Base-by-base conservation (phyloP, 2,113 vertebrate genomes). In the Oncorhynchus keta region DNA sequence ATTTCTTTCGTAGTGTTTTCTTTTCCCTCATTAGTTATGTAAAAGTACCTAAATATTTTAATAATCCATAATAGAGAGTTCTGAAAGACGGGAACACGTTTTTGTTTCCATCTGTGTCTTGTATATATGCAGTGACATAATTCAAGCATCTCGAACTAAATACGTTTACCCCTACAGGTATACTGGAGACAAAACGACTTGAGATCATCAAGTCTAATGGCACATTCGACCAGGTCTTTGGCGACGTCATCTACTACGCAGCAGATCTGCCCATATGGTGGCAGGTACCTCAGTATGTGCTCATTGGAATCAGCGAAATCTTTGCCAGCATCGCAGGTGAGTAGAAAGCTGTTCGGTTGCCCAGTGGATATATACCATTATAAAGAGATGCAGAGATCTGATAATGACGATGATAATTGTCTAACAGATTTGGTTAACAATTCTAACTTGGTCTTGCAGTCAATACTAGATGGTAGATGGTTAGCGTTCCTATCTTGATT, bases 271-370 rank as follows among this genome's bases (percentile, higher is more conserved):
- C 96, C 4, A 93, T 99, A 78, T 99, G 97, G 97, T 99, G 97
- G 97, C 98, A 99, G 90, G 81, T 99, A 8, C 98, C 98, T n/a
- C 98, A 99, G 1, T 99, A 99, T 2, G 92, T 99, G 86, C 95
- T 99, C 66, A 99, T 99, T 32, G 98, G 97, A 70, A 90, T 99
- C 92, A 99, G 98, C 45, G 98, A 99, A 86, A 94, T 99, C 86
- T 99, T 99, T 78, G 97, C 98, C 75, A 99, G 98, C 88, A 99
- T 99, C 80, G 95, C 97, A 91, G 97, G 98, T 98, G 87, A 82
- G 92, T 78, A 30, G 39, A 45, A 30, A 26, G 11, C 26, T 18
- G 24, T 30, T 24, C 3, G 5, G 55, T 57, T 20, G 55, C 4
- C 55, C 55, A 57, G 18, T 57, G 20, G 55, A 5, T 20, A 14